Conservation (phyloP, 2,888 invertebrate genomes). For the Tuberolachnus salignus region DNA sequence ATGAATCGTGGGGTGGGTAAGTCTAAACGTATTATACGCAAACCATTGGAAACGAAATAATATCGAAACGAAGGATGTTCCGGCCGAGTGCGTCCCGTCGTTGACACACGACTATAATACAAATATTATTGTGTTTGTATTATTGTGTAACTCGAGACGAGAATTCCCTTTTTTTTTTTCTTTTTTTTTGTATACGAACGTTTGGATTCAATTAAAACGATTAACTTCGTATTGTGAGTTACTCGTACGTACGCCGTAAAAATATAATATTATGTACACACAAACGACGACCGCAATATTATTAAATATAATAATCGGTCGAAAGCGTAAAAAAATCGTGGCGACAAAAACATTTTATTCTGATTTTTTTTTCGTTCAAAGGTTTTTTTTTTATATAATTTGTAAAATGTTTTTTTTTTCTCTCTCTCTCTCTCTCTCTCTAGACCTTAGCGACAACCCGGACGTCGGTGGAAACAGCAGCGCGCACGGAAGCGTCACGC, state of each 20-base stretch:
- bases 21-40: neutral
- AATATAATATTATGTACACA: neutral
- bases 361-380: neutral
- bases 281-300: neutral
- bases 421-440: conserved; percentile 60
- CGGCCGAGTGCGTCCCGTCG: conserved; percentile 12
- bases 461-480: conserved; percentile 62
- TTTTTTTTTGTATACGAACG: conserved; percentile 9
- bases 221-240: conserved; percentile 31
- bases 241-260: neutral
- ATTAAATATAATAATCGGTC: no score
- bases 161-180: conserved; percentile 5
- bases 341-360: neutral
- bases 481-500: conserved; percentile 61
- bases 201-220: conserved; percentile 41
- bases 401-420: conserved; percentile 5
- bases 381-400: no score
- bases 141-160: conserved; percentile 38
- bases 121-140: no score
- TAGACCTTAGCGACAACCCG: conserved; percentile 79
- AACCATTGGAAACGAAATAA: conserved; percentile 12
- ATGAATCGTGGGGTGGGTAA: no score
- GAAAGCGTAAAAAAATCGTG: no score
- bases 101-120: conserved; percentile 36
- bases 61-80: conserved; percentile 33